phyloP scores from a whole-genome alignment of 2,888 invertebrate species.

The Acleris laterana region DNA sequence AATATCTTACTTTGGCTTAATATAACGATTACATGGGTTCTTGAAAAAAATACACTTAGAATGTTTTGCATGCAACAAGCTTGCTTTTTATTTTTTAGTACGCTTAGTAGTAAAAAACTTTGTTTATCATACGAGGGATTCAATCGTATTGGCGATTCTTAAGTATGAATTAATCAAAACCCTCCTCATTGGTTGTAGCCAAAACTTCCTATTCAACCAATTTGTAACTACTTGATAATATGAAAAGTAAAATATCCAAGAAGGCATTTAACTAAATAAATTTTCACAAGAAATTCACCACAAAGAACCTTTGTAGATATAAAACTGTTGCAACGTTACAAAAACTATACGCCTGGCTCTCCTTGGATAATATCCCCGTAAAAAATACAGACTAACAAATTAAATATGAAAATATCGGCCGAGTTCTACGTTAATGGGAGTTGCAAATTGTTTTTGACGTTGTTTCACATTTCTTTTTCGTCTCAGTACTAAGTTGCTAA shows the following conservation, averaged over 20 bases:
- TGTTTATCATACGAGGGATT: too few relatives aligned
- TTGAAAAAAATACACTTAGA: neutral
- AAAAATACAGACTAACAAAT: slow-evolving; percentile 53
- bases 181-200: too few relatives aligned
- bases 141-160: too few relatives aligned
- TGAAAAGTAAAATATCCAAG: too few relatives aligned
- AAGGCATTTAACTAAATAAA: too few relatives aligned
- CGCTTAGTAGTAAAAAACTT: too few relatives aligned
- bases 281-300: neutral
- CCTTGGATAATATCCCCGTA: slow-evolving; percentile 53
- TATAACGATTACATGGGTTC: neutral
- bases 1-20: slow-evolving; percentile 19
- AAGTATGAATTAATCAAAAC: too few relatives aligned
- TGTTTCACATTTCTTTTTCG: slow-evolving; percentile 57
- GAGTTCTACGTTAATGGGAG: slow-evolving; percentile 65
- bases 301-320: neutral
- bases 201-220: too few relatives aligned
- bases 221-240: too few relatives aligned
- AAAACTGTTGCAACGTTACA: neutral
- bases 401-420: slow-evolving; percentile 66
- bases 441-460: slow-evolving; percentile 64
- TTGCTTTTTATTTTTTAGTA: too few relatives aligned
- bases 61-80: neutral
- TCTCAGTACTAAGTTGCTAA: slow-evolving; percentile 47
- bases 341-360: slow-evolving; percentile 6